These are phyloP conservation scores for Bradypodion pumilum DNA, from an alignment of 2,797 vertebrate species.

Conservation along the genomic window DNA sequence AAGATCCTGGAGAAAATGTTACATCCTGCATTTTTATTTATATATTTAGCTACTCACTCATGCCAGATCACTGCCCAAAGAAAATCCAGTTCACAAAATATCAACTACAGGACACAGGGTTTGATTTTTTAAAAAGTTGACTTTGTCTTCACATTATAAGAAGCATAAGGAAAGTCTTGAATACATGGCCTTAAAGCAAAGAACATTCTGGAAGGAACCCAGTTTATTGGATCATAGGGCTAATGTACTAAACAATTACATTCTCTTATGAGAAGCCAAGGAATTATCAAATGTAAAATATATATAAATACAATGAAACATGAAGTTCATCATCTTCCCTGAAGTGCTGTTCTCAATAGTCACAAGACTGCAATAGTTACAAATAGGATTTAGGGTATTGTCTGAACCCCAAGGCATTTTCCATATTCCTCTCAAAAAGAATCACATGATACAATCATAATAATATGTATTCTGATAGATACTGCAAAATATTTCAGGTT, in stretches of 20 bases:
- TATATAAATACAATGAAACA: conserved; percentile 34
- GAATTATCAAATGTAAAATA: conserved; percentile 20
- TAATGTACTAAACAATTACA: not conserved
- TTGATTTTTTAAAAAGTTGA: conserved; percentile 3
- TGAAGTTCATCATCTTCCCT: not conserved
- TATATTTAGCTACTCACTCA: not conserved
- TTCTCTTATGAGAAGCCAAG: conserved; percentile 15
- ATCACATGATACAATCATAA: not conserved
- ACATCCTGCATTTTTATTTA: not conserved
- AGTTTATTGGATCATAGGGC: conserved; percentile 5
- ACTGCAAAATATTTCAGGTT: not conserved
- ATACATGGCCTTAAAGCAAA: not conserved
- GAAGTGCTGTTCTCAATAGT: conserved; percentile 57
- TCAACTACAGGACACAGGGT: not conserved
- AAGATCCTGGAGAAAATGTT: not conserved
- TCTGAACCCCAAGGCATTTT: conserved; percentile 47
- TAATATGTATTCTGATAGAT: not conserved
- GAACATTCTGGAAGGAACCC: not conserved
- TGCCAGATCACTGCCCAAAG: not conserved
- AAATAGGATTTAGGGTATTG: conserved; percentile 65
- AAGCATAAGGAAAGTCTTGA: not conserved
- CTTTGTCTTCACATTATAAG: not conserved
- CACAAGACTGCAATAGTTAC: conserved; percentile 67
- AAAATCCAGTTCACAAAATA: not conserved
- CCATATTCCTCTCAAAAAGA: conserved; percentile 38